These are phyloP conservation scores for Polypterus senegalus DNA, from an alignment of 2,113 vertebrate genomes.

Conservation along the genomic window DNA sequence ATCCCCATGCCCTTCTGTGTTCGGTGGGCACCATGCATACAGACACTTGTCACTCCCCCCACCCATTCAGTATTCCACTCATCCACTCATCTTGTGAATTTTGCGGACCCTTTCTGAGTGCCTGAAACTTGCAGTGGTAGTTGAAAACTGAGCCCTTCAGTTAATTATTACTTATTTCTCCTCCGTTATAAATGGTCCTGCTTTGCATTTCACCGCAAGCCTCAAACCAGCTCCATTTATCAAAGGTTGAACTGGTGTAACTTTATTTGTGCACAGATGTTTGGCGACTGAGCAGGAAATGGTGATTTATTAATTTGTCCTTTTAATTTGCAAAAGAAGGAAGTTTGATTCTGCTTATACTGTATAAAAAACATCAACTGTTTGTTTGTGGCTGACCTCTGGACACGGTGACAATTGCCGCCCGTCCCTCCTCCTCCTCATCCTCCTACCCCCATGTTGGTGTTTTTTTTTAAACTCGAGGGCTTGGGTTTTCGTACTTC, in stretches of 20 bases:
- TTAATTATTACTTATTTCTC: conserved; percentile 5
- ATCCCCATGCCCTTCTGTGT: too few relatives aligned
- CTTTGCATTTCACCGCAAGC: conserved; percentile 2
- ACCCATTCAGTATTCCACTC: neutral
- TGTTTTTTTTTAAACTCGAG: too few relatives aligned
- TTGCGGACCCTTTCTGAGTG: neutral
- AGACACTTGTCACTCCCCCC: neutral
- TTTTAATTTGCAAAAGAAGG: conserved; percentile 7
- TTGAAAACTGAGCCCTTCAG: conserved; percentile 1
- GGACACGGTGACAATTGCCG: neutral
- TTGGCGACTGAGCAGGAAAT: conserved; percentile 1
- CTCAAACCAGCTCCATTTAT: conserved; percentile 6
- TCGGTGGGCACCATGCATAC: too few relatives aligned
- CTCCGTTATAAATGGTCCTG: conserved; percentile 1
- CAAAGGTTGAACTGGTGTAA: neutral
- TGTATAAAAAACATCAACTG: neutral
- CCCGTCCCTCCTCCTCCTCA: too few relatives aligned
- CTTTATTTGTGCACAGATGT: conserved; percentile 5
- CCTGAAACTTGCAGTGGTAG: neutral
- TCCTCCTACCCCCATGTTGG: too few relatives aligned
- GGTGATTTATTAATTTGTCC: conserved; percentile 6
- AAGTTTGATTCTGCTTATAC: conserved; percentile 3
- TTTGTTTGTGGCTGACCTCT: conserved; percentile 4
- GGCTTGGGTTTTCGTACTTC: too few relatives aligned
- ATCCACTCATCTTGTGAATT: too few relatives aligned